phyloP scores from a whole-genome alignment of 2,797 vertebrate genomes.

The Cryptoblepharus egeriae region DNA sequence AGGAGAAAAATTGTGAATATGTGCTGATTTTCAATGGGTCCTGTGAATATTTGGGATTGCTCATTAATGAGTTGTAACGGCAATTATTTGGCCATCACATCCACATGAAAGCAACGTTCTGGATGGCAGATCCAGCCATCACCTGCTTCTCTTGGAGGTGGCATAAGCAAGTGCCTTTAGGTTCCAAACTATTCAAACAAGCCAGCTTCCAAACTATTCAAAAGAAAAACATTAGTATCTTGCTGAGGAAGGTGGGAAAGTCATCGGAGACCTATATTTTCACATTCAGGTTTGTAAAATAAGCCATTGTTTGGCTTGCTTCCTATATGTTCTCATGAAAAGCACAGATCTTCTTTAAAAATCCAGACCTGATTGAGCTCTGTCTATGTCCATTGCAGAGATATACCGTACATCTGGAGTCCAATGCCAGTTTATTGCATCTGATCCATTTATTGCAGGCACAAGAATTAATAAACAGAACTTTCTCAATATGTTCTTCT shows the following conservation, averaged over 20 bases:
- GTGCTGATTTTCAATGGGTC: neutral
- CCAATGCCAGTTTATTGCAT: neutral
- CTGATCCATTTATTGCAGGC: neutral
- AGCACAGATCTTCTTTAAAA: slow-evolving; percentile 4
- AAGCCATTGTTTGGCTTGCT: neutral
- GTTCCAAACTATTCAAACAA: neutral
- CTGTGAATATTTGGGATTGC: accelerated
- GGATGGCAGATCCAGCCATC: neutral
- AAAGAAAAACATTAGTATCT: slow-evolving; percentile 29
- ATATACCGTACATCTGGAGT: neutral
- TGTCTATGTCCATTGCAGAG: neutral
- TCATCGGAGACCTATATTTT: slow-evolving; percentile 21
- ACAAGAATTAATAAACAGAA: neutral
- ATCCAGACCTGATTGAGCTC: slow-evolving; percentile 7
- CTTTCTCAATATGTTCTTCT: neutral
- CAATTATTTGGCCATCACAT: neutral
- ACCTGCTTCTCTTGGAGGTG: slow-evolving; percentile 11
- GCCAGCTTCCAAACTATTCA: neutral
- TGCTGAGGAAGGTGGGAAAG: neutral
- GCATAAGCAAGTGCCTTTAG: neutral
- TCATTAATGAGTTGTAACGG: neutral
- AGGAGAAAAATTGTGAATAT: slow-evolving; percentile 1
- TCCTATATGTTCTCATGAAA: slow-evolving; percentile 30
- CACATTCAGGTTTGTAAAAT: slow-evolving; percentile 30
- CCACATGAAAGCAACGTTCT: neutral